Base-by-base conservation (phyloP, 2,113 vertebrate species). In the Recurvirostra avosetta region DNA sequence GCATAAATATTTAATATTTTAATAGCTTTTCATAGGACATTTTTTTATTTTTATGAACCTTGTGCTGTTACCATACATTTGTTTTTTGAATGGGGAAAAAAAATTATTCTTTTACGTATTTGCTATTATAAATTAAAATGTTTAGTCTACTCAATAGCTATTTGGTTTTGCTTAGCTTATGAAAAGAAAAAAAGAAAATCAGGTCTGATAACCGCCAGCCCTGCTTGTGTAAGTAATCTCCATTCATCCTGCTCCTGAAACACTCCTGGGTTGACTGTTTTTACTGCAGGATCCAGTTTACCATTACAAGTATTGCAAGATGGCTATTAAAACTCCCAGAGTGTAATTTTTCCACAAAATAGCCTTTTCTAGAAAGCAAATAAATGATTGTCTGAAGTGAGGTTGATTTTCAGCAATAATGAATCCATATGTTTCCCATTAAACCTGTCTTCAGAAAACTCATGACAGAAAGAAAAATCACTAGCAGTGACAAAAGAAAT, bases 1-100 rank as follows among this genome's bases (percentile, higher is more conserved):
- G 11, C 16, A 92, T 96, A 86, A 95, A 93, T 95, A 92, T 95
- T 96, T 95, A 90, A 96, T 89, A 78, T 91, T 91, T 94, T 85
- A 95, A 96, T 90, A 95, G 61, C 45, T 87, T 86, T 91, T 75
- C 68, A 81, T 8, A 25, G 16, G 32, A 77, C 1, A 4, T 90
- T 90, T 89, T 59, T 66, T 45, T 79, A 34, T 91, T 84, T 80
- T 45, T 40, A 61, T 70, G 11, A 86, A 38, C 40, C 15, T 41
- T 47, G 20, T 70, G 75, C 10, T 49, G 29, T 82, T 76, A 72
- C 5, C 7, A 13, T 55, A 34, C 18, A 7, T 45, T 76, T 75
- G 26, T 38, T 84, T 85, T 86, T 65, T 90, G 7, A 92, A 92
- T 59, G 13, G 15, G 12, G 18, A 88, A 90, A 55, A 41, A 41